Base-by-base conservation (phyloP, 1,140 invertebrate genomes). In the Riptortus pedestris region DNA sequence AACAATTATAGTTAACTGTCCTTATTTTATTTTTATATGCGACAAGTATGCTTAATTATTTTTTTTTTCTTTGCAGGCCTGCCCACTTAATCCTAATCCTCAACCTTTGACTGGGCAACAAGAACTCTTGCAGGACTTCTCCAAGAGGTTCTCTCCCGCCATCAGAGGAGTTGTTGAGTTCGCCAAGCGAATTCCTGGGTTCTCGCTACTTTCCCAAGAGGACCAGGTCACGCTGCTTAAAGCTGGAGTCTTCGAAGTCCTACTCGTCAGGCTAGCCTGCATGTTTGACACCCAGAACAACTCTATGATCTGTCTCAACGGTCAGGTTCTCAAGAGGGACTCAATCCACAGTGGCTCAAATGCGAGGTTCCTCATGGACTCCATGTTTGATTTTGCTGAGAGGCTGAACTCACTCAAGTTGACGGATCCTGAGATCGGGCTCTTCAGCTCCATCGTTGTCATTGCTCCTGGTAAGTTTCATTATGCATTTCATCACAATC, bases 131-230 rank as follows among this genome's bases (percentile, higher is more conserved):
- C 88, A 93, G 74, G 90, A 93, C 71, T 94, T 94, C 74, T 92
- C 90, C 57, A 90, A 94, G 76, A 81, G 93, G 71, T 95, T 96
- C 75, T 93, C 92, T 18, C 92, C 93, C 65, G 92, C 93, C 38
- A 96, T 98, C 70, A 88, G 92, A 70, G 94, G 93, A 57, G 94
- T 98, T 2, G 94, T 98, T 51, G 93, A 96, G 73, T 99, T 98
- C 75, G 95, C 95, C 68, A 96, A 96, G 73, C 85, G 91, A 67
- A 93, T 99, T 69, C 95, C 96, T 65, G 95, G 95, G 60, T 98
- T 99, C 79, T 84, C 88, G 68, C 80, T 94, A 63, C 82, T 98
- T 59, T 86, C 93, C 22, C 92, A 96, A 77, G 93, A 96, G 71
- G 95, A 98, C 74, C 94, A 97, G 78, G 93, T 98, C 69, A 95